Evolutionary conservation across 2,113 vertebrate genomes (phyloP).

Genomic region (Chrysemys picta): DNA sequence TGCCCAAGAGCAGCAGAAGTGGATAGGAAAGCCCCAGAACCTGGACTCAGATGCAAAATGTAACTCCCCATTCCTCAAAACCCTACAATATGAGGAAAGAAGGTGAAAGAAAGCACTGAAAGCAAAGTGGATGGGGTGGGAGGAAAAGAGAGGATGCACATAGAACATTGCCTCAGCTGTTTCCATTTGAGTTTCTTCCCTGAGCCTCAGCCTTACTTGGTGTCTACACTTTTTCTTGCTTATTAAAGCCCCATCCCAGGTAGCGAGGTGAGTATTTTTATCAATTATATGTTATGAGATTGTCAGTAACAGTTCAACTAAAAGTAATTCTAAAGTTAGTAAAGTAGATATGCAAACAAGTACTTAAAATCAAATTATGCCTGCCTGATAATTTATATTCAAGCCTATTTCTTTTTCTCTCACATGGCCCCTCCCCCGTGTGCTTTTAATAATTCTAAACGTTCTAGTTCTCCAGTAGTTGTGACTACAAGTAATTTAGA

Average conservation of each 20-base stretch:
- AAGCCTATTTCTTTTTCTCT: background rate
- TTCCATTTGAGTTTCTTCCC: background rate
- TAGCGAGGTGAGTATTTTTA: background rate
- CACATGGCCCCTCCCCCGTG: background rate
- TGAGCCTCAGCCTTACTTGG: background rate
- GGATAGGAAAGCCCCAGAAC: background rate
- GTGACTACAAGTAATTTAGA: background rate
- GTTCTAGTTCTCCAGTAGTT: background rate
- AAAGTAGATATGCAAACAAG: background rate
- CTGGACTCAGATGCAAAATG: background rate
- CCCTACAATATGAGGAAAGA: background rate
- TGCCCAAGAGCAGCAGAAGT: background rate
- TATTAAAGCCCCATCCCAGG: background rate
- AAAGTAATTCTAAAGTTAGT: background rate
- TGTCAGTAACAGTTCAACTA: background rate
- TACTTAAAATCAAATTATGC: background rate
- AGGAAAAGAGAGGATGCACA: background rate
- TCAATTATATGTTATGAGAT: background rate
- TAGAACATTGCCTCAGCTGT: background rate
- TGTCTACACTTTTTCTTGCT: background rate
- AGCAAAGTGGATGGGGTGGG: background rate
- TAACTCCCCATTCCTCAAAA: background rate
- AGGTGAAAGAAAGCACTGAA: background rate
- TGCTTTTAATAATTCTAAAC: background rate
- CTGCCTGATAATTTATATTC: background rate